Percentiles rank a stretch among this genome's conserved stretches.
Evolutionary conservation across 2,888 invertebrate species (phyloP).

Genomic region (Lymantria dispar): DNA sequence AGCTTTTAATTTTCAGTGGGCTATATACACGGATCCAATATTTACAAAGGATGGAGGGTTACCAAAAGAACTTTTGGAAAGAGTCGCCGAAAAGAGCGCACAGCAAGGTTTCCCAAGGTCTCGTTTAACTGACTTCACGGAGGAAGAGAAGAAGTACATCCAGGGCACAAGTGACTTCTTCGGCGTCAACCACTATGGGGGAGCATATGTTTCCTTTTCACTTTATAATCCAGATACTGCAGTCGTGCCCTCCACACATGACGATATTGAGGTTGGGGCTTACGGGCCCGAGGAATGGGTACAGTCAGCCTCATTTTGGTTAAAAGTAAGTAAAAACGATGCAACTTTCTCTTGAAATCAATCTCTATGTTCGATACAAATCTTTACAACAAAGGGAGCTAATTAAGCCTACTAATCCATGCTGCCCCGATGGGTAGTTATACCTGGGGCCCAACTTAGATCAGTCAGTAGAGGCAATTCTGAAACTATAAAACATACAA

Average conservation of each 20-base stretch:
- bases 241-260: constrained; percentile 40
- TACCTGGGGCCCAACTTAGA: no score
- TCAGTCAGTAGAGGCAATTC: no score
- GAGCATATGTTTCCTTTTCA: constrained; percentile 44
- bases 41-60: constrained; percentile 73
- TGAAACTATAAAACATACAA: no score
- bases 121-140: constrained; percentile 63
- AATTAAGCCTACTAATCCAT: no score
- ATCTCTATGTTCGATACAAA: no score
- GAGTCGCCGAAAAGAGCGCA: constrained; percentile 61
- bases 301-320: constrained; percentile 45
- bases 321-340: constrained; percentile 31
- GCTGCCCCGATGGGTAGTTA: no score
- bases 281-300: constrained; percentile 45
- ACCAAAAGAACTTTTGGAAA: constrained; percentile 64
- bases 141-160: constrained; percentile 51
- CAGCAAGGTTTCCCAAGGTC: constrained; percentile 63
- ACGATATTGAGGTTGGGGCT: constrained; percentile 39
- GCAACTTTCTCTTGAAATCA: background rate
- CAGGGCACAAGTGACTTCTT: constrained; percentile 57
- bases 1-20: constrained; percentile 47
- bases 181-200: constrained; percentile 86
- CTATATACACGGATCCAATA: constrained; percentile 70
- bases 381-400: no score
- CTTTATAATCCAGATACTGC: constrained; percentile 24